These are phyloP conservation scores for Lathamus discolor DNA, from an alignment of 2,113 vertebrate genomes.

Conservation along the genomic window DNA sequence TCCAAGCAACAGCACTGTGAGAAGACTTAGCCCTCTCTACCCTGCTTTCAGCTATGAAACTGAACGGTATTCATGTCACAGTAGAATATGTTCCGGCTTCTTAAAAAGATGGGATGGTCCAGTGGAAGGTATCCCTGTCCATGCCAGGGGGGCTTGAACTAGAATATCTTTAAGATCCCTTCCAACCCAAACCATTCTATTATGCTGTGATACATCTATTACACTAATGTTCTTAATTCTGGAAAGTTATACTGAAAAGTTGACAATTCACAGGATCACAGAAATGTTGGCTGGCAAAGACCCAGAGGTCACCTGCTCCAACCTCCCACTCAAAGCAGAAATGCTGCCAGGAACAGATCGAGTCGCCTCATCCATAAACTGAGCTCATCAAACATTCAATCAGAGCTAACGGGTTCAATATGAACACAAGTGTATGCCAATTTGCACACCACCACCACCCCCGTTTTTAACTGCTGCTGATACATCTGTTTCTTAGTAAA, in stretches of 20 bases:
- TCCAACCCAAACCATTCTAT: background rate
- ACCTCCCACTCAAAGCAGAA: background rate
- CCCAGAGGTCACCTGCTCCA: background rate
- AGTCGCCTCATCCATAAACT: background rate
- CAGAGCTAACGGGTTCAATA: background rate
- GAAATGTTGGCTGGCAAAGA: background rate
- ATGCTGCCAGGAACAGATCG: background rate
- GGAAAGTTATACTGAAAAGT: background rate
- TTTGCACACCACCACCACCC: background rate
- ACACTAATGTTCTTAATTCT: background rate
- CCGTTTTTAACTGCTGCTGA: background rate
- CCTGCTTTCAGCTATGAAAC: background rate
- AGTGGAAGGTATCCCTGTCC: background rate
- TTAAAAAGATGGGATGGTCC: background rate
- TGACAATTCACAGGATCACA: background rate
- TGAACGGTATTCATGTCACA: background rate
- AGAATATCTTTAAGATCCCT: background rate
- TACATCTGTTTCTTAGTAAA: conserved; percentile 21
- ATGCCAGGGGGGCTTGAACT: background rate
- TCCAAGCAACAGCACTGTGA: background rate
- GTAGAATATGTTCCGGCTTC: accelerated
- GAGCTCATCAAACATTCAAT: background rate
- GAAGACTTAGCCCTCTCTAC: background rate
- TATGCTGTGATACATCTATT: background rate
- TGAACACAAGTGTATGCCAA: background rate